These are phyloP conservation scores for Heliothis virescens DNA, from an alignment of 1,140 invertebrate genomes.

Conservation along the genomic window DNA sequence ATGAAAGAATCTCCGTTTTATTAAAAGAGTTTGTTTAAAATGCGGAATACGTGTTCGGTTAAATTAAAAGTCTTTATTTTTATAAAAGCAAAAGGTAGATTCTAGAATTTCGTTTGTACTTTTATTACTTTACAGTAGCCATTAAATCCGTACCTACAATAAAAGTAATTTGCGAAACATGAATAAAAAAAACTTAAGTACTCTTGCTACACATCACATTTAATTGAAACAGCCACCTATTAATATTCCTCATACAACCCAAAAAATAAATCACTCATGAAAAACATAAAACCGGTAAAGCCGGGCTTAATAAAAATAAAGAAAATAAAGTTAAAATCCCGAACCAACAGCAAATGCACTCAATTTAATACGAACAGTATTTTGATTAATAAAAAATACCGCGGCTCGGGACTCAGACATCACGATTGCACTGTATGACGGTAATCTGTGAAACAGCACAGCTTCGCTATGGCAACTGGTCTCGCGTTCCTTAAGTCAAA, in stretches of 20 bases:
- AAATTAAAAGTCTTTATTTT: too few species aligned
- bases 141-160: not conserved
- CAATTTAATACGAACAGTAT: constrained; percentile 25
- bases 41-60: not conserved
- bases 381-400: constrained; percentile 49
- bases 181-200: not conserved
- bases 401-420: constrained; percentile 51
- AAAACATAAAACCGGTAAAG: constrained; percentile 19
- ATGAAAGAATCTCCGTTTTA: not conserved
- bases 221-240: not conserved
- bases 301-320: constrained; percentile 28
- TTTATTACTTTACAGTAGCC: too few species aligned
- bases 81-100: too few species aligned
- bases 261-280: constrained; percentile 35
- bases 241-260: not conserved
- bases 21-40: not conserved
- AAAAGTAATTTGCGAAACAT: not conserved
- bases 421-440: constrained; percentile 53
- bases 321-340: constrained; percentile 21
- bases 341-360: not conserved
- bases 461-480: constrained; percentile 47
- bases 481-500: constrained; percentile 30
- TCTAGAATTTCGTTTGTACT: too few species aligned
- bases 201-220: not conserved
- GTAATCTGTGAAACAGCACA: constrained; percentile 60